Percentiles rank a stretch among this genome's conserved stretches.
These are phyloP conservation scores for Tetanocera ferruginea DNA, from an alignment of 2,888 invertebrate species.

Conservation along the genomic window DNA sequence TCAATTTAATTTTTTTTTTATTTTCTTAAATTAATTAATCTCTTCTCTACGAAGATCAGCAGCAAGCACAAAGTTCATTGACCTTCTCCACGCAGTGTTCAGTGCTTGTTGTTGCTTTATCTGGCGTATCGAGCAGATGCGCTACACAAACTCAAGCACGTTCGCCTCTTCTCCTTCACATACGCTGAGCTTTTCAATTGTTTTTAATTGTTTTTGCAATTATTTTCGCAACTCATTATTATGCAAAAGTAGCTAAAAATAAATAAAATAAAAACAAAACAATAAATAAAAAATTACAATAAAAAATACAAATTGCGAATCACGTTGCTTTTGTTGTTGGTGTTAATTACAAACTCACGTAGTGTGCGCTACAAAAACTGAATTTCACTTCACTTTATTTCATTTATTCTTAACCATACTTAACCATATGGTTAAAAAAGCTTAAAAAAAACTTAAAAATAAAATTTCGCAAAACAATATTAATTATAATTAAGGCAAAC, in stretches of 20 bases:
- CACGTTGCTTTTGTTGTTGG: constrained; percentile 9
- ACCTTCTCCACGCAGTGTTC: too few species aligned
- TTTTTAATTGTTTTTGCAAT: constrained; percentile 34
- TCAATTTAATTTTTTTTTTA: too few species aligned
- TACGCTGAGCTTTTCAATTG: constrained; percentile 14
- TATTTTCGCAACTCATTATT: constrained; percentile 32
- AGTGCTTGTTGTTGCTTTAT: too few species aligned
- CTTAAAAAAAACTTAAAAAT: not conserved
- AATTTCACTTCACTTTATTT: not conserved
- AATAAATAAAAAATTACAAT: not conserved
- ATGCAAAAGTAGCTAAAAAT: not conserved
- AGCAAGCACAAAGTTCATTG: too few species aligned
- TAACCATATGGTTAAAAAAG: not conserved
- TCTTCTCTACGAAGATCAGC: too few species aligned
- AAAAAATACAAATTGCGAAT: not conserved
- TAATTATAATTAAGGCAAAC: not conserved
- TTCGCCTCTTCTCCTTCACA: too few species aligned
- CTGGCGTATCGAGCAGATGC: not conserved
- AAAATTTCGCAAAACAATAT: not conserved
- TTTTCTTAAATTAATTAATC: too few species aligned
- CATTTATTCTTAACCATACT: not conserved
- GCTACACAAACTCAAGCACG: not conserved
- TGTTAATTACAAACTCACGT: constrained; percentile 6
- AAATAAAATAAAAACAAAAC: not conserved
- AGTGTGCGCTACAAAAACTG: not conserved